Percentiles rank a stretch among this genome's conserved stretches.
These are phyloP conservation scores for Agrochola lota DNA, from an alignment of 2,888 invertebrate species.

Conservation along the genomic window DNA sequence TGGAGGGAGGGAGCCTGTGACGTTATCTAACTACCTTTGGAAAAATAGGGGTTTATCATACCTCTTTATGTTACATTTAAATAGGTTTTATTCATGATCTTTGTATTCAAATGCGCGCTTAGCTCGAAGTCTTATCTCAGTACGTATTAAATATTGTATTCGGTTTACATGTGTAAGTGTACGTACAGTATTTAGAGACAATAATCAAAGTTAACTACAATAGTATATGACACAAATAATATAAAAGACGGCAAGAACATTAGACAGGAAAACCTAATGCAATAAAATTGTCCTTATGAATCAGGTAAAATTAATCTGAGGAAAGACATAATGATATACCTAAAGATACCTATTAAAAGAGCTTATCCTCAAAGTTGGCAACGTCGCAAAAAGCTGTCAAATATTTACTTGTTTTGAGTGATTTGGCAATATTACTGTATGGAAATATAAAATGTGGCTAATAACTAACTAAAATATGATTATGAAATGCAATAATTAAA, in stretches of 20 bases:
- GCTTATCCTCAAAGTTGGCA: too few species aligned
- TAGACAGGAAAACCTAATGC: conserved; percentile 5
- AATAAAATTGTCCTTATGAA: neutral
- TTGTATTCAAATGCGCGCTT: neutral
- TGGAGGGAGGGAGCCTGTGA: conserved; percentile 72
- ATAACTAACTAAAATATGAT: too few species aligned
- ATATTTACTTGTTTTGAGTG: too few species aligned
- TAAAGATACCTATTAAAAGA: neutral
- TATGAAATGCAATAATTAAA: too few species aligned
- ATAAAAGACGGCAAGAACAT: neutral
- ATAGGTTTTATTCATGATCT: conserved; percentile 19
- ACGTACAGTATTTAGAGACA: neutral
- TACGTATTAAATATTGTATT: neutral
- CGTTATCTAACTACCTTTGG: conserved; percentile 81
- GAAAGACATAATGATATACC: neutral
- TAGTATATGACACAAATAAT: neutral
- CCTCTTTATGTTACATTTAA: conserved; percentile 30
- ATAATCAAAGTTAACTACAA: neutral
- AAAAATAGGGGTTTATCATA: conserved; percentile 49
- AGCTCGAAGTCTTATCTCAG: neutral
- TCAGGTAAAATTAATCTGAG: neutral
- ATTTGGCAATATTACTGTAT: too few species aligned
- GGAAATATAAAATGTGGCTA: too few species aligned
- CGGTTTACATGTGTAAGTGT: too few species aligned
- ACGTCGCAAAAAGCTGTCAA: too few species aligned